These are phyloP conservation scores for Cartodere bifasciata DNA, from an alignment of 2,888 invertebrate genomes.

Conservation along the genomic window DNA sequence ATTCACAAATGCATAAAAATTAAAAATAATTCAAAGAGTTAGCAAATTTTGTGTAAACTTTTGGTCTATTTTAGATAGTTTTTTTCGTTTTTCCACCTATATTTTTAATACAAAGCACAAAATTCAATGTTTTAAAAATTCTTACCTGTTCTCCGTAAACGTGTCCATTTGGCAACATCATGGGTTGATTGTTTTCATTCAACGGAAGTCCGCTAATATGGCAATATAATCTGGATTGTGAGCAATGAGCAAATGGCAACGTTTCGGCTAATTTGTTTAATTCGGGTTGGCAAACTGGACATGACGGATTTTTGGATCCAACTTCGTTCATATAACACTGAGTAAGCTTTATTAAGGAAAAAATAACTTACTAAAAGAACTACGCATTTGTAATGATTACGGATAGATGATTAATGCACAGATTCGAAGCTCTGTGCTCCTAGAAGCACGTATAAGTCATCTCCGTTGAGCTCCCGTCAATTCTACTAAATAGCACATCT, in stretches of 20 bases:
- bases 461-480: no score
- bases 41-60: no score
- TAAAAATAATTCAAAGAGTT: background rate
- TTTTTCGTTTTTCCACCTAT: no score
- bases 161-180: conserved; percentile 97
- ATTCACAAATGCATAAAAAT: background rate
- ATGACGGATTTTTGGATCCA: conserved; percentile 64
- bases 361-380: conserved; percentile 3
- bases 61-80: no score
- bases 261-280: conserved; percentile 74
- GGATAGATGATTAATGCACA: no score
- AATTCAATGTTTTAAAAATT: no score
- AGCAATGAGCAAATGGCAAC: conserved; percentile 91
- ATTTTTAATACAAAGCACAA: no score
- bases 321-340: conserved; percentile 58
- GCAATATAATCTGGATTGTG: conserved; percentile 90
- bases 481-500: no score
- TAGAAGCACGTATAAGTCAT: no score
- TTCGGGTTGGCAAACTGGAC: conserved; percentile 86
- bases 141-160: conserved; percentile 92
- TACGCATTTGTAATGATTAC: no score
- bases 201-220: conserved; percentile 78
- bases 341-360: conserved; percentile 31
- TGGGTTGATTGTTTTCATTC: conserved; percentile 95
- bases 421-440: no score